A percentile compares a stretch with the other conserved stretches of the same genome.
Evolutionary conservation across 2,888 invertebrate genomes (phyloP).

Genomic region (Eupithecia dodoneata): DNA sequence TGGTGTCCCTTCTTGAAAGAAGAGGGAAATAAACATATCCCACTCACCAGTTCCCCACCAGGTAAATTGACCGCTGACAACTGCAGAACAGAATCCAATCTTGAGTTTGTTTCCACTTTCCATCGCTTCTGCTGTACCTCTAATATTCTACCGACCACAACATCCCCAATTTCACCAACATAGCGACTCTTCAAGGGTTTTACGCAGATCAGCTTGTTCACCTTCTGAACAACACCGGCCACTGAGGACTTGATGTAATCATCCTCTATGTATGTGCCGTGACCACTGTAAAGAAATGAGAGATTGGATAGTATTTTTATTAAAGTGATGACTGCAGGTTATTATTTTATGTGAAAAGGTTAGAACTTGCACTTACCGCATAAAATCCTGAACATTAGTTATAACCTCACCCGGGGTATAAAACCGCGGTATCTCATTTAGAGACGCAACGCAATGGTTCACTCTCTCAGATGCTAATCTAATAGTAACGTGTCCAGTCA

Average conservation of each 20-base stretch:
- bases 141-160: slow-evolving; percentile 96
- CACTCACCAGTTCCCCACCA: slow-evolving; percentile 95
- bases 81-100: slow-evolving; percentile 93
- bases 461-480: slow-evolving; percentile 87
- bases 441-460: slow-evolving; percentile 82
- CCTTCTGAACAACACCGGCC: slow-evolving; percentile 96
- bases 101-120: slow-evolving; percentile 97
- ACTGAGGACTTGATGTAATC: slow-evolving; percentile 95
- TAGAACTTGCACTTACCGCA: slow-evolving; percentile 85
- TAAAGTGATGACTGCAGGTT: background rate
- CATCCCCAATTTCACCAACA: slow-evolving; percentile 97
- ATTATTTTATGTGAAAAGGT: background rate
- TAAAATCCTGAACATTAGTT: slow-evolving; percentile 91
- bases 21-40: background rate
- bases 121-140: slow-evolving; percentile 97
- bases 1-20: background rate
- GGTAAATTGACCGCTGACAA: slow-evolving; percentile 98
- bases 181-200: slow-evolving; percentile 95
- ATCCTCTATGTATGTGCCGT: slow-evolving; percentile 96
- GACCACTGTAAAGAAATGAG: slow-evolving; percentile 87
- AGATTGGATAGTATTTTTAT: background rate
- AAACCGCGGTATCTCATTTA: slow-evolving; percentile 86
- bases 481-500: slow-evolving; percentile 85
- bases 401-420: slow-evolving; percentile 96
- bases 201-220: slow-evolving; percentile 97